Base-by-base conservation (phyloP, 1,140 invertebrate species). In the Anastatus disparis region DNA sequence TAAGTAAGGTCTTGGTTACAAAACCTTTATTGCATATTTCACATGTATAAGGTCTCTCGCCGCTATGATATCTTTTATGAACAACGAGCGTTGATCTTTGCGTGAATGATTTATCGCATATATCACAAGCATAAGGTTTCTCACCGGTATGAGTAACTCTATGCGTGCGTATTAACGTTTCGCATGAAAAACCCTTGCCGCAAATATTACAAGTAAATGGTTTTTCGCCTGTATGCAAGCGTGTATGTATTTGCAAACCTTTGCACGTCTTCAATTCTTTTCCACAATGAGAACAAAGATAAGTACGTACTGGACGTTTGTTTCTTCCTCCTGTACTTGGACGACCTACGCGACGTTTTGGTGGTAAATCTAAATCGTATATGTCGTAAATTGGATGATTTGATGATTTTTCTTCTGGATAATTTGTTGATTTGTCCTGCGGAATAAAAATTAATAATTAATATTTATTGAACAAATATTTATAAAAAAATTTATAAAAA, bases 51-150 rank as follows among this genome's bases (percentile, higher is more conserved):
- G 93, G 93, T 72, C 91, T 88, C 77, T 93, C 91, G 8, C 93
- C 93, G 22, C 91, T 93, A 83, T 94, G 93, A 75, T 91, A 90
- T 75, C 92, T 86, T 71, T 93, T 89, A 82, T 94, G 93, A 24
- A 93, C 92, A 64, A 92, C 89, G n/a, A 93, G 85, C 38, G 88
- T 89, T 42, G 92, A 93, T 9, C 93, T 89, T 82, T 95, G 93
- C 0, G 91, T 93, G 82, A 96, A 95, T 8, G 90, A 87, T 78
- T 94, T 91, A 12, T 91, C 88, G 81, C 94, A 95, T 65, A 88
- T 85, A 71, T 87, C 87, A 79, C 91, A 92, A 46, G 87, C 87
- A 77, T 89, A 90, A 20, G 90, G 90, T 78, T 89, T 89, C 76
- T 91, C 89, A 0, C 90, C 90, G 1, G 89, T 90, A 81, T 91